These are phyloP conservation scores for Orgyia antiqua DNA, from an alignment of 2,888 invertebrate genomes.

Conservation along the genomic window DNA sequence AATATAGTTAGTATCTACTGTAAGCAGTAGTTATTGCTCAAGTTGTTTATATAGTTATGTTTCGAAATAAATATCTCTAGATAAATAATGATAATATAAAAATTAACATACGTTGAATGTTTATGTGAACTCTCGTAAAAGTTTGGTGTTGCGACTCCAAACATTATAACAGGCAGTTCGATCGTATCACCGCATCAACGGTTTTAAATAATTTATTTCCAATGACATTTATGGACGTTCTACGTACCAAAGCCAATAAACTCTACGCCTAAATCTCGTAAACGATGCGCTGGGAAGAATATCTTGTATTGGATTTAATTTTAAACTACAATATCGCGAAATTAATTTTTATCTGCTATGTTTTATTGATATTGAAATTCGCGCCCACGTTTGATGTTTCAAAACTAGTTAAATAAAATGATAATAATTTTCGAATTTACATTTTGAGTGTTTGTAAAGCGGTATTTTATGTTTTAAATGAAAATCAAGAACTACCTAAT, in stretches of 20 bases:
- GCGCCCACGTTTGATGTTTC: conserved; percentile 11
- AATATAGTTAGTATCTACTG: too few relatives aligned
- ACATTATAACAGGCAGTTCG: conserved; percentile 29
- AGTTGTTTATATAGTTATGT: conserved; percentile 3
- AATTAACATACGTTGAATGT: conserved; percentile 56
- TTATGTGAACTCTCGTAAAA: conserved; percentile 36
- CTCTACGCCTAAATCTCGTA: conserved; percentile 44
- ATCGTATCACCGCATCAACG: conserved; percentile 32
- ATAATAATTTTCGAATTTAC: conserved; percentile 1
- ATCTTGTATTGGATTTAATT: conserved; percentile 35
- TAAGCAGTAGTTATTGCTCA: too few relatives aligned
- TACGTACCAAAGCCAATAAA: conserved; percentile 55
- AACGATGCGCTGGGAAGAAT: conserved; percentile 33
- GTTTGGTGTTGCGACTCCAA: conserved; percentile 23
- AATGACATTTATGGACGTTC: conserved; percentile 65
- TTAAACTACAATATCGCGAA: conserved; percentile 36
- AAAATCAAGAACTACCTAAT: conserved; percentile 1
- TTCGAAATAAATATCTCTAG: conserved; percentile 35
- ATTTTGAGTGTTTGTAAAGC: neutral
- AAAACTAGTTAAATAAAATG: conserved; percentile 9
- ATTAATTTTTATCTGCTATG: conserved; percentile 22
- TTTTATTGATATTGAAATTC: conserved; percentile 20
- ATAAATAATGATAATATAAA: conserved; percentile 36
- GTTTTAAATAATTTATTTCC: conserved; percentile 52
- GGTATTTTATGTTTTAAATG: neutral